Evolutionary conservation across 2,888 invertebrate species (phyloP).

Genomic region (Marasmarcha lunaedactyla): DNA sequence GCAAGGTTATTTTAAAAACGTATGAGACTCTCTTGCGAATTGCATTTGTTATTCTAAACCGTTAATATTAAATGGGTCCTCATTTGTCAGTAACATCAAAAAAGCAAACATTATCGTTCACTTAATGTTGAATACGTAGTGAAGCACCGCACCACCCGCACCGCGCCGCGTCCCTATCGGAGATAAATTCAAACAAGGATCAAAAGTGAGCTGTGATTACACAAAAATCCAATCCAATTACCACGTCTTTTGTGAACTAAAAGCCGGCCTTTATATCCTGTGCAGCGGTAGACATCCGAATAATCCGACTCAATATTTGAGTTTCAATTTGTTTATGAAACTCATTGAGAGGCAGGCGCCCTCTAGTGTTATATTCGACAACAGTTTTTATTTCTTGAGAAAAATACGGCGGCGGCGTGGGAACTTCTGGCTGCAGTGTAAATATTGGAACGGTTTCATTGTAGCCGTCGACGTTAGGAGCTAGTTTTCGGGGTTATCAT

Average conservation of each 20-base stretch:
- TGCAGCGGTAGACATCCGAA: constrained; percentile 33
- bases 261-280: constrained; percentile 50
- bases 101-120: no score
- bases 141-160: not conserved
- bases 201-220: constrained; percentile 46
- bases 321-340: constrained; percentile 51
- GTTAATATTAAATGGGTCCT: no score
- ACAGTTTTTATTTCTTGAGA: constrained; percentile 44
- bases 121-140: no score
- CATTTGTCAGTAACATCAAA: no score
- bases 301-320: constrained; percentile 60
- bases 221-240: constrained; percentile 60
- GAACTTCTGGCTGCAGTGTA: constrained; percentile 46
- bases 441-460: constrained; percentile 56
- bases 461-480: constrained; percentile 37
- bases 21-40: not conserved
- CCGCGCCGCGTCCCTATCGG: not conserved
- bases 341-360: constrained; percentile 42
- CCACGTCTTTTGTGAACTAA: constrained; percentile 55
- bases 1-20: not conserved
- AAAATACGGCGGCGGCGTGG: constrained; percentile 57
- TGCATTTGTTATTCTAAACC: no score
- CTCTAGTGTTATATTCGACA: constrained; percentile 41
- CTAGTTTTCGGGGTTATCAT: constrained; percentile 37
- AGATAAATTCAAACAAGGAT: constrained; percentile 39